Conservation (phyloP, 2,888 invertebrate genomes). For the Laothoe populi region DNA sequence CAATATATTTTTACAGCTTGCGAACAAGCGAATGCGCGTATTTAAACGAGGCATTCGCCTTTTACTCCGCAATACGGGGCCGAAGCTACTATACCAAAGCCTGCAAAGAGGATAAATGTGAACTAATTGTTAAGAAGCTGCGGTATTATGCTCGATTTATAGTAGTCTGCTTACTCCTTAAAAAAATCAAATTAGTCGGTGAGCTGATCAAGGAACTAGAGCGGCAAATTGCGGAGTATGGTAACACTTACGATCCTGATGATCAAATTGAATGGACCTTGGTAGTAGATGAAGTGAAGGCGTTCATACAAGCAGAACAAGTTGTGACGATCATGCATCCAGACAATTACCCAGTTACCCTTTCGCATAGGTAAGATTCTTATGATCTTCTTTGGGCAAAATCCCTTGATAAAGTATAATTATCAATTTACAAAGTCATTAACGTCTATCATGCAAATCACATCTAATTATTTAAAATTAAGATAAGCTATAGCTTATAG, state of each 20-base stretch:
- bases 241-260: constrained; percentile 97
- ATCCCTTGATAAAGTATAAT: background rate
- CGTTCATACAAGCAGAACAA: constrained; percentile 96
- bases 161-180: constrained; percentile 96
- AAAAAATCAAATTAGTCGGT: constrained; percentile 96
- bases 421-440: too few relatives aligned
- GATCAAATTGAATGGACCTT: constrained; percentile 98
- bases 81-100: constrained; percentile 97
- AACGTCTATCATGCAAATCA: too few relatives aligned
- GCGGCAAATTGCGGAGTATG: constrained; percentile 97
- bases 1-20: constrained; percentile 85
- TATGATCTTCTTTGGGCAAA: background rate
- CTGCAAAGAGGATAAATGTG: constrained; percentile 96
- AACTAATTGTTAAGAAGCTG: constrained; percentile 98
- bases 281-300: constrained; percentile 96
- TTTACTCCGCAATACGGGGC: constrained; percentile 97
- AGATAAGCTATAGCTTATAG: too few relatives aligned
- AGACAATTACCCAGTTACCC: constrained; percentile 92
- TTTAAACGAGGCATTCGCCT: constrained; percentile 97
- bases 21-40: constrained; percentile 98
- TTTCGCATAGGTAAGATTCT: constrained; percentile 92
- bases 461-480: too few relatives aligned
- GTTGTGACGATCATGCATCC: constrained; percentile 95
- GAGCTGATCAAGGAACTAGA: constrained; percentile 97
- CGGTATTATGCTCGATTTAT: constrained; percentile 98